These are phyloP conservation scores for Anser cygnoides DNA, from an alignment of 2,113 vertebrate genomes.

Conservation along the genomic window DNA sequence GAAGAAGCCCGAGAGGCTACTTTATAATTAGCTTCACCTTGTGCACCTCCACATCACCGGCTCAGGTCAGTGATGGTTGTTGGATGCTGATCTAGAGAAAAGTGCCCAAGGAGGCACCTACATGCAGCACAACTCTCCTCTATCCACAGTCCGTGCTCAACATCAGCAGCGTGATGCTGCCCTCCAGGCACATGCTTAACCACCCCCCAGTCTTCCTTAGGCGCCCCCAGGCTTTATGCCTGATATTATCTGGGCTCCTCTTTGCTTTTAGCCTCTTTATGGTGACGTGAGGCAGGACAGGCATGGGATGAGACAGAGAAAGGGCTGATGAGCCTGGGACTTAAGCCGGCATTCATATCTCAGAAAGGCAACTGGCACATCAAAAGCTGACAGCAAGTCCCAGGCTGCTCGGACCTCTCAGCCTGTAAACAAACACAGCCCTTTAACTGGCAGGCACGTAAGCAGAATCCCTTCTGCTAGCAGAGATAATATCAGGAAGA, in stretches of 20 bases:
- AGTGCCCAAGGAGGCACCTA: neutral
- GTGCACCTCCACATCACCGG: rapidly evolving
- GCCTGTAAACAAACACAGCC: neutral
- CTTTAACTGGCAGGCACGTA: neutral
- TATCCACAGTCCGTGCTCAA: neutral
- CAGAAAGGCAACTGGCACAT: neutral
- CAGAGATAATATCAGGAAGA: neutral
- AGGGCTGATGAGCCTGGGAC: neutral
- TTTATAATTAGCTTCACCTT: neutral
- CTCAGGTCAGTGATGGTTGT: neutral
- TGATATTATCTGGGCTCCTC: neutral
- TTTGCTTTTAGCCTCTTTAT: neutral
- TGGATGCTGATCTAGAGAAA: neutral
- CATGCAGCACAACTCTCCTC: neutral
- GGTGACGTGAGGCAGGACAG: neutral
- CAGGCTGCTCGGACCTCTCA: neutral
- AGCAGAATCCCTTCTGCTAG: neutral
- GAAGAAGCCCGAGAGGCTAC: neutral
- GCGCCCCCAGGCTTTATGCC: neutral
- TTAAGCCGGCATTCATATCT: neutral
- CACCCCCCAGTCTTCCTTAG: neutral
- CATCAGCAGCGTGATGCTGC: neutral
- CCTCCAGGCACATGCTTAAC: neutral
- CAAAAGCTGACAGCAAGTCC: neutral
- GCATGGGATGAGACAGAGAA: neutral